These are phyloP conservation scores for Rutilus rutilus DNA, from an alignment of 2,113 vertebrate genomes.

Conservation along the genomic window DNA sequence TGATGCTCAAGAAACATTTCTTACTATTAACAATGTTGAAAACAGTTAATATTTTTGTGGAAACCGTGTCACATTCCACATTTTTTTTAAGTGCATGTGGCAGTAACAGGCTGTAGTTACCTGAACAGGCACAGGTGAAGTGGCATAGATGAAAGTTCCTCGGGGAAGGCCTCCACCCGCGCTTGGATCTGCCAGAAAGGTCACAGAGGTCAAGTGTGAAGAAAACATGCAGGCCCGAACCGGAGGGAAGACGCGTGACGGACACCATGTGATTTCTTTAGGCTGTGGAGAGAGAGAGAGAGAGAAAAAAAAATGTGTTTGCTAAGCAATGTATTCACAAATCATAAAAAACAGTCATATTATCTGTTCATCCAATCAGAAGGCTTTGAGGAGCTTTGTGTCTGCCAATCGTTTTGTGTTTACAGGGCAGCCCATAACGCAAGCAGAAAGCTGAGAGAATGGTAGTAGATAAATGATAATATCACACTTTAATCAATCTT, in stretches of 20 bases:
- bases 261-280: conserved; percentile 95
- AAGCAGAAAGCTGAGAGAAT: no score
- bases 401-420: background rate
- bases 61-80: background rate
- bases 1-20: background rate
- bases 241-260: conserved; percentile 91
- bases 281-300: conserved; percentile 76
- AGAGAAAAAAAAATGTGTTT: background rate
- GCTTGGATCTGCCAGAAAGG: conserved; percentile 95
- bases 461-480: background rate
- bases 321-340: background rate
- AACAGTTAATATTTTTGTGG: background rate
- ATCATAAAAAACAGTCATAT: background rate
- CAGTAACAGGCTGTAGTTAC: conserved; percentile 63
- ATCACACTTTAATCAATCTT: no score
- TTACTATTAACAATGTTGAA: background rate
- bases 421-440: background rate
- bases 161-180: conserved; percentile 94
- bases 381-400: background rate
- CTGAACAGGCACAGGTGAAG: conserved; percentile 92
- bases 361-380: background rate
- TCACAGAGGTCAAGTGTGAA: conserved; percentile 91
- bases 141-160: conserved; percentile 96
- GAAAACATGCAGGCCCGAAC: conserved; percentile 99
- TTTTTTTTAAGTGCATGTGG: background rate